A percentile compares a stretch with the other conserved stretches of the same genome.
These are phyloP conservation scores for Otolemur crassicaudatus DNA, from an alignment of 2,797 vertebrate species.

Conservation along the genomic window DNA sequence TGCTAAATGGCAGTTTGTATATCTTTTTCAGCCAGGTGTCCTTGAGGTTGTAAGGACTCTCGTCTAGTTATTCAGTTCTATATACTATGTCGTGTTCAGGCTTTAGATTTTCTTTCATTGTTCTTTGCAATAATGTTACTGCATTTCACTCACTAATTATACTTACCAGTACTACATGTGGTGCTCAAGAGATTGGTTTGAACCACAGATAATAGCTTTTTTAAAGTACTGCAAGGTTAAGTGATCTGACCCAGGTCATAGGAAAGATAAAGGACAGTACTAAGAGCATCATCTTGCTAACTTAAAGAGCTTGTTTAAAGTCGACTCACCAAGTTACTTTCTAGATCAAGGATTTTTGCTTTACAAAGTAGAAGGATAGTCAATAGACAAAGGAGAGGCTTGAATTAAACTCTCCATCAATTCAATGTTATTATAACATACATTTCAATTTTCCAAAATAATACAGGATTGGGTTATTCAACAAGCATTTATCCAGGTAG, in stretches of 20 bases:
- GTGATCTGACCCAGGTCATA: not conserved
- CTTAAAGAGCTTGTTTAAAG: not conserved
- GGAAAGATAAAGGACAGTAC: not conserved
- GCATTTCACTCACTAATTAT: not conserved
- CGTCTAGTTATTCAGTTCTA: not conserved
- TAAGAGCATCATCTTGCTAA: not conserved
- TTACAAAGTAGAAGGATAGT: not conserved
- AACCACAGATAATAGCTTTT: not conserved
- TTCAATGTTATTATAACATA: not conserved
- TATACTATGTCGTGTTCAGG: not conserved
- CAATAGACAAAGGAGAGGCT: not conserved
- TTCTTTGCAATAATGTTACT: not conserved
- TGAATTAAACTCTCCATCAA: not conserved
- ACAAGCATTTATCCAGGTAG: not conserved
- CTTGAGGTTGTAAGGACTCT: not conserved
- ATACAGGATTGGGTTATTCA: not conserved
- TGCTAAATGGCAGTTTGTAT: not conserved
- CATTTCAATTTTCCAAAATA: not conserved
- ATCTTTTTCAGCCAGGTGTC: not conserved
- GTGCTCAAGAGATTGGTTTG: not conserved
- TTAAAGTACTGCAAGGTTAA: constrained; percentile 29
- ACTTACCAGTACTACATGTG: not conserved
- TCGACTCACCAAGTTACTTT: not conserved
- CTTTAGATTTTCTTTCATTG: not conserved
- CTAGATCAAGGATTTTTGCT: not conserved